Percentiles rank a stretch among this genome's conserved stretches.
phyloP scores from a whole-genome alignment of 2,113 vertebrate genomes.

The Cairina moschata region DNA sequence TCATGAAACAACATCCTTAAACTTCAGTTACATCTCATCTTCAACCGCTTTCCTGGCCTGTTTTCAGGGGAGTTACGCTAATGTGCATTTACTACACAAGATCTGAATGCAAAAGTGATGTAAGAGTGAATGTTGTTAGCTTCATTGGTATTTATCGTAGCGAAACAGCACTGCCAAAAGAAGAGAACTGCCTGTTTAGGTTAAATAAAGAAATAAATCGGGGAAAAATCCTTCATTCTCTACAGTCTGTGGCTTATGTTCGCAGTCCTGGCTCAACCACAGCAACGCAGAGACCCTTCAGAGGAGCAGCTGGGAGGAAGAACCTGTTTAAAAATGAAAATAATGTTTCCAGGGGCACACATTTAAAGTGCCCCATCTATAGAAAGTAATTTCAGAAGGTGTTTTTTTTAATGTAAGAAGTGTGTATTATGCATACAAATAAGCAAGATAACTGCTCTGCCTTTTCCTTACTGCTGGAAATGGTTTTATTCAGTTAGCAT shows the following conservation, averaged over 20 bases:
- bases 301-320: not conserved
- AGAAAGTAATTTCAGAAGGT: not conserved
- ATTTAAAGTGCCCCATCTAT: not conserved
- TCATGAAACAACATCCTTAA: not conserved
- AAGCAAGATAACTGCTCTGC: not conserved
- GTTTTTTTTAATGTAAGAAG: not conserved
- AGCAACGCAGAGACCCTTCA: rapidly evolving
- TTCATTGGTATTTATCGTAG: not conserved
- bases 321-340: not conserved
- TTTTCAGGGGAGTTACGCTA: not conserved
- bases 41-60: not conserved
- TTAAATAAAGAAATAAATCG: not conserved
- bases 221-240: not conserved
- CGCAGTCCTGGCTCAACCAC: not conserved
- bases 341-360: not conserved
- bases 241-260: not conserved
- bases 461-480: not conserved
- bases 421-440: not conserved
- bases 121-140: not conserved
- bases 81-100: not conserved
- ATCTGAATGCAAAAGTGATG: not conserved
- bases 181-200: not conserved
- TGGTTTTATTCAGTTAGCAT: not conserved
- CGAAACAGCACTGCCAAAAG: not conserved
- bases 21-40: not conserved